Base-by-base conservation (phyloP, 2,113 vertebrate species). In the Promerops cafer region DNA sequence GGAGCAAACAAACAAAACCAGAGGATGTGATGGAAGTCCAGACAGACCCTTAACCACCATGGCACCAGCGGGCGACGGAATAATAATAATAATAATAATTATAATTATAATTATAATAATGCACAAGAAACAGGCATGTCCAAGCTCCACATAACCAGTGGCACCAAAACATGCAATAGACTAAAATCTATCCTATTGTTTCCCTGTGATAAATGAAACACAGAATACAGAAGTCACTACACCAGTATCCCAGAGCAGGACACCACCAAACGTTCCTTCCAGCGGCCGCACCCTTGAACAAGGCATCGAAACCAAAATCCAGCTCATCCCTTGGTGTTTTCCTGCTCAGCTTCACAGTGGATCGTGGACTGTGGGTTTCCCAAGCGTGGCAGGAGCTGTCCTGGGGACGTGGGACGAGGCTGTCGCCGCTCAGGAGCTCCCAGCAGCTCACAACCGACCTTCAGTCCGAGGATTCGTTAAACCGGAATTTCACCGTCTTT, bases 91-190 rank as follows among this genome's bases (percentile, higher is more conserved):
- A 30, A 71, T 42, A 42, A 70, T 66, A 7, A 75, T 79, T 1
- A 83, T 72, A 28, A 64, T 47, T 45, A 75, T 96, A 24, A 88
- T 89, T 68, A 88, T 76, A 52, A 93, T 76, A 97, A 97, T 85
- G 96, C 96, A 97, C 96, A 96, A 95, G 92, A 95, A 95, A 94
- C 89, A 89, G 95, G 94, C 92, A 88, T 87, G 95, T 95, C 96
- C 92, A 95, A 96, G 91, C 94, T 95, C 97, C 95, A 94, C 94
- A 26, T 84, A 80, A 96, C 90, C 92, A 95, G 96, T 93, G 96
- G 93, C 94, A 94, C 94, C 95, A 97, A 97, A 95, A 97, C 93
- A 96, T 95, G 96, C 97, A 97, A 82, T 40, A 98, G 96, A 93
- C 94, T 92, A 97, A 96, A 93, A 89, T 45, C 86, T 95, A 94